phyloP scores from a whole-genome alignment of 2,797 vertebrate species.

The Myiotriccus ornatus region DNA sequence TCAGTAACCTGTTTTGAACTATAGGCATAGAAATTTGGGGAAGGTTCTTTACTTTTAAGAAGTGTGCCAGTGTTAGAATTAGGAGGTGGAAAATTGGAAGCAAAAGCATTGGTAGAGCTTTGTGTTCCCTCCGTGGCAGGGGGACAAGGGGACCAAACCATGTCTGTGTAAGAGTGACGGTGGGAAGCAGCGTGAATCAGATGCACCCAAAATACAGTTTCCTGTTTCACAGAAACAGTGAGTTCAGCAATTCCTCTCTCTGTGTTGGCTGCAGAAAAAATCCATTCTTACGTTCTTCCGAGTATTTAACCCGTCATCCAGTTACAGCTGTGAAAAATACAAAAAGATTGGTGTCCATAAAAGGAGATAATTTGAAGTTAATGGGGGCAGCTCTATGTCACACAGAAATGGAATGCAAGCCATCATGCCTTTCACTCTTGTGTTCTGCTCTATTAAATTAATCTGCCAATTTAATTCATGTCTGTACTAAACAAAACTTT shows the following conservation, averaged over 20 bases:
- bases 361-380: slow-evolving; percentile 65
- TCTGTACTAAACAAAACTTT: slow-evolving; percentile 21
- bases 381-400: not conserved
- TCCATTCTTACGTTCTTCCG: slow-evolving; percentile 22
- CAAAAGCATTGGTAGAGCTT: not conserved
- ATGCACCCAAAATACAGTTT: slow-evolving; percentile 28
- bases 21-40: not conserved
- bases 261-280: slow-evolving; percentile 19
- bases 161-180: accelerated
- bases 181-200: not conserved
- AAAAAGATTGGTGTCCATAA: slow-evolving; percentile 51
- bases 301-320: slow-evolving; percentile 49
- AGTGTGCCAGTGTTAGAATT: not conserved
- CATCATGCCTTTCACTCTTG: not conserved
- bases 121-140: not conserved
- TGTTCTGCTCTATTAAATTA: slow-evolving; percentile 40
- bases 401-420: not conserved
- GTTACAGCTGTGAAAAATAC: slow-evolving; percentile 48
- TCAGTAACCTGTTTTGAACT: not conserved
- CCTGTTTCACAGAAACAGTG: slow-evolving; percentile 3
- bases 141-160: not conserved
- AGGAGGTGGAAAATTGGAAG: not conserved
- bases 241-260: not conserved
- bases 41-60: not conserved
- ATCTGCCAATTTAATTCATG: slow-evolving; percentile 41